Conservation (phyloP, 2,888 invertebrate genomes). For the Conops quadrifasciatus region DNA sequence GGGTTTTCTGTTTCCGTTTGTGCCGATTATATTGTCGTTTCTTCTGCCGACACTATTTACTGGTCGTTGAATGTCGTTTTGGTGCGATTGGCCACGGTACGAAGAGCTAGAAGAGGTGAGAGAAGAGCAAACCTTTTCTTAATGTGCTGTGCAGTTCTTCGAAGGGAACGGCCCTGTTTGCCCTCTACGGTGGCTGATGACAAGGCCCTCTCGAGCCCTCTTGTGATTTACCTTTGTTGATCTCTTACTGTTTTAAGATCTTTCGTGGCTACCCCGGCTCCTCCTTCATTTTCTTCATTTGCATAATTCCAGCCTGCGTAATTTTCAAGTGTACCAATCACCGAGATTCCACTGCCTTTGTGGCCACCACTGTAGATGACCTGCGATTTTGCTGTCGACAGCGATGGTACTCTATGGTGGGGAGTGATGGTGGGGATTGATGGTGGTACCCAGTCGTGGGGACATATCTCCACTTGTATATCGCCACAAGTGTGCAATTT, state of each 20-base stretch:
- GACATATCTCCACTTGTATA: slow-evolving; percentile 50
- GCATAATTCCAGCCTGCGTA: slow-evolving; percentile 52
- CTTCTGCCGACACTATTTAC: too few relatives aligned
- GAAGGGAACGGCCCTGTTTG: neutral
- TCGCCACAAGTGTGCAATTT: slow-evolving; percentile 52
- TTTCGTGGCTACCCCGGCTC: slow-evolving; percentile 44
- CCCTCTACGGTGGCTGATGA: neutral
- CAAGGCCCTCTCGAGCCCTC: slow-evolving; percentile 31
- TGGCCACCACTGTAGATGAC: slow-evolving; percentile 34
- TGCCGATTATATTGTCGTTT: too few relatives aligned
- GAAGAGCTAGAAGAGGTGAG: slow-evolving; percentile 65
- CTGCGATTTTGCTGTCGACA: slow-evolving; percentile 41
- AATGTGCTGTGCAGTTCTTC: slow-evolving; percentile 56
- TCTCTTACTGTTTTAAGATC: slow-evolving; percentile 48
- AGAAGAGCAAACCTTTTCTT: slow-evolving; percentile 63
- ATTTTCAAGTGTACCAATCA: neutral
- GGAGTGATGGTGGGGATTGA: too few relatives aligned
- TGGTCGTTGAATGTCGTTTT: slow-evolving; percentile 57
- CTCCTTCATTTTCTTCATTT: slow-evolving; percentile 39
- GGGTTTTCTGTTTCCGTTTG: too few relatives aligned
- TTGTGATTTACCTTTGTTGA: slow-evolving; percentile 58
- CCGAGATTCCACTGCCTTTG: slow-evolving; percentile 33
- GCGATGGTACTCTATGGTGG: slow-evolving; percentile 13
- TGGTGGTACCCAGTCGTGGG: slow-evolving; percentile 38
- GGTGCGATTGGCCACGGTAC: slow-evolving; percentile 61